Percentiles rank a stretch among this genome's conserved stretches.
Conservation (phyloP, 2,888 invertebrate genomes). For the Torymus auratus region DNA sequence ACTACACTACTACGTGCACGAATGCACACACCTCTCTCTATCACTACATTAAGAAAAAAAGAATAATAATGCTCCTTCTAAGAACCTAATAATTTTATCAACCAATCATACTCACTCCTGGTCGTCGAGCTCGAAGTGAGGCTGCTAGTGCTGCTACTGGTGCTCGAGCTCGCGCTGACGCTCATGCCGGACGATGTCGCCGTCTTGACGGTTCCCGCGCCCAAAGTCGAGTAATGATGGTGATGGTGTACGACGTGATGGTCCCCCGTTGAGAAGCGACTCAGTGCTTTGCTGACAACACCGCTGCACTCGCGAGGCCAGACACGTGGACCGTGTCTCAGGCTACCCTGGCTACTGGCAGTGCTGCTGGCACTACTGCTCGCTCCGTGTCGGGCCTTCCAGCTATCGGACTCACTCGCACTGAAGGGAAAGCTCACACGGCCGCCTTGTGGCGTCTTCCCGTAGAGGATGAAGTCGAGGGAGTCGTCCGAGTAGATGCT, state of each 20-base stretch:
- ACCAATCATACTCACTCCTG: constrained; percentile 49
- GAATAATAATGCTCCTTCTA: no score
- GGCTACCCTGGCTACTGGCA: neutral
- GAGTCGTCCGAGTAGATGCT: constrained; percentile 78
- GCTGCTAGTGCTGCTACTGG: constrained; percentile 45
- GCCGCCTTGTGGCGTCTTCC: constrained; percentile 69
- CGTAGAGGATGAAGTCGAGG: constrained; percentile 75
- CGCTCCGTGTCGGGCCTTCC: constrained; percentile 54
- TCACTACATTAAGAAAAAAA: neutral
- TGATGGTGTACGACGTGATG: constrained; percentile 27
- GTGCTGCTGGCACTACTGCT: neutral
- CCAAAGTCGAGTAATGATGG: neutral
- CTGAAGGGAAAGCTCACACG: constrained; percentile 73
- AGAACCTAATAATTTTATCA: no score
- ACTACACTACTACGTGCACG: neutral
- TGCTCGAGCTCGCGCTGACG: constrained; percentile 48
- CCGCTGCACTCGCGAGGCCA: constrained; percentile 77
- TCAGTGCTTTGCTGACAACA: constrained; percentile 76
- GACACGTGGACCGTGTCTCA: constrained; percentile 61
- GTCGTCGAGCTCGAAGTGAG: constrained; percentile 56
- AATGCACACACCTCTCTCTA: neutral
- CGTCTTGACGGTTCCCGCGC: neutral
- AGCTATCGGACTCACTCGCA: constrained; percentile 68
- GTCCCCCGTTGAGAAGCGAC: constrained; percentile 73
- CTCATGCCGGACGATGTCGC: constrained; percentile 16